Percentiles rank a stretch among this genome's conserved stretches.
phyloP scores from a whole-genome alignment of 1,140 invertebrate genomes.

The Papilio aristodemus region DNA sequence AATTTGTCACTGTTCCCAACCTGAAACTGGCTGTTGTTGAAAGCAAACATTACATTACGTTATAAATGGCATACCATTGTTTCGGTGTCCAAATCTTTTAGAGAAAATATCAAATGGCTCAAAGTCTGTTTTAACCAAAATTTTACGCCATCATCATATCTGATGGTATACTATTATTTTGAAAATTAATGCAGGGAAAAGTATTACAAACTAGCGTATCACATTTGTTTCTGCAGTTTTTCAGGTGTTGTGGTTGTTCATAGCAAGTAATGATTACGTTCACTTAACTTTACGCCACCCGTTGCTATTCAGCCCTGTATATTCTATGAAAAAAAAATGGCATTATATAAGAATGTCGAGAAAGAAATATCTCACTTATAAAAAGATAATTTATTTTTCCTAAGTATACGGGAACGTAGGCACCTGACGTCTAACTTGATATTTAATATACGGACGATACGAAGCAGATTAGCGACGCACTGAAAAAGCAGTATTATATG shows the following conservation, averaged over 20 bases:
- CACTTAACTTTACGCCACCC: too few relatives aligned
- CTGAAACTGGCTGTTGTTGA: conserved; percentile 34
- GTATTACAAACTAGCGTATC: too few relatives aligned
- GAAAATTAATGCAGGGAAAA: too few relatives aligned
- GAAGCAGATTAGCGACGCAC: not conserved
- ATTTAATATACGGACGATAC: not conserved
- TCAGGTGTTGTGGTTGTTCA: too few relatives aligned
- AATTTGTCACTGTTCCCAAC: conserved; percentile 32
- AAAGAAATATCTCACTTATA: not conserved
- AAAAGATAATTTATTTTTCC: not conserved
- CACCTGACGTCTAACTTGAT: not conserved
- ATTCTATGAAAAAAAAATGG: too few relatives aligned
- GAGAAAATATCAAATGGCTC: conserved; percentile 5
- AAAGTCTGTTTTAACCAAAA: not conserved
- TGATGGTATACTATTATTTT: not conserved
- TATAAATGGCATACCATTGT: conserved; percentile 25
- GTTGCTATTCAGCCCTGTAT: too few relatives aligned
- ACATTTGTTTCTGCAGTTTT: too few relatives aligned
- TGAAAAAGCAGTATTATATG: not conserved
- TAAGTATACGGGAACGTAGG: not conserved
- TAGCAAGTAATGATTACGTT: too few relatives aligned
- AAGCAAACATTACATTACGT: conserved; percentile 32
- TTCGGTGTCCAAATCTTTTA: conserved; percentile 14
- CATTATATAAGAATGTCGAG: too few relatives aligned
- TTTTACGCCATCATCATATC: not conserved